Evolutionary conservation across 2,113 vertebrate species (phyloP).

Genomic region (Mugil cephalus): DNA sequence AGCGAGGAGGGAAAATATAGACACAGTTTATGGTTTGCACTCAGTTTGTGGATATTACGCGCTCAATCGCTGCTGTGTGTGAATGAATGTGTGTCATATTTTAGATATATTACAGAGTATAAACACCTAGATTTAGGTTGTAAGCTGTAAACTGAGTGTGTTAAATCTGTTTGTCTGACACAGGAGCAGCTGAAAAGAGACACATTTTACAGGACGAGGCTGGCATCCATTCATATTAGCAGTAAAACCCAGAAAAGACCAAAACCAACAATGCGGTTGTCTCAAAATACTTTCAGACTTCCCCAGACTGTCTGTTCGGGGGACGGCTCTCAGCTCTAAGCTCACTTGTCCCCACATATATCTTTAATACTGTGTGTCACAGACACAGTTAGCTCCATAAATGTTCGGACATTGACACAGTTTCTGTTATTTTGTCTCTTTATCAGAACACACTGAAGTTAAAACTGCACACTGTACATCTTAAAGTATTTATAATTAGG

Average conservation of each 20-base stretch:
- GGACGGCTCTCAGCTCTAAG: neutral
- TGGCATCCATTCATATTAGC: neutral
- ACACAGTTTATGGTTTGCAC: constrained; percentile 22
- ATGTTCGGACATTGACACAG: too few species aligned
- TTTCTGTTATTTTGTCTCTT: too few species aligned
- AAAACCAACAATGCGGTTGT: neutral
- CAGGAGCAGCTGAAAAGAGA: constrained; percentile 9
- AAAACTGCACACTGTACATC: too few species aligned
- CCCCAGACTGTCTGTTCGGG: too few species aligned
- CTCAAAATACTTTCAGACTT: neutral
- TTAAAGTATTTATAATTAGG: too few species aligned
- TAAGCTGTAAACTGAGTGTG: neutral
- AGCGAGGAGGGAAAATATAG: constrained; percentile 1
- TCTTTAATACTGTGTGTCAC: neutral
- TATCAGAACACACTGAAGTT: too few species aligned
- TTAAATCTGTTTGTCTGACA: constrained; percentile 6
- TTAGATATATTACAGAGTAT: neutral
- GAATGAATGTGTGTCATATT: constrained; percentile 8
- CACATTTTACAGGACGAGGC: neutral
- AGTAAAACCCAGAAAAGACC: constrained; percentile 3
- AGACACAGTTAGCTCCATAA: neutral
- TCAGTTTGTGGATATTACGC: constrained; percentile 1
- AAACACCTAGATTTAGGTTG: neutral
- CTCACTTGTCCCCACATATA: neutral
- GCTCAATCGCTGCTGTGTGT: neutral